A percentile compares a stretch with the other conserved stretches of the same genome.
phyloP scores from a whole-genome alignment of 1,140 invertebrate genomes.

The Brachionus paranguensis region DNA sequence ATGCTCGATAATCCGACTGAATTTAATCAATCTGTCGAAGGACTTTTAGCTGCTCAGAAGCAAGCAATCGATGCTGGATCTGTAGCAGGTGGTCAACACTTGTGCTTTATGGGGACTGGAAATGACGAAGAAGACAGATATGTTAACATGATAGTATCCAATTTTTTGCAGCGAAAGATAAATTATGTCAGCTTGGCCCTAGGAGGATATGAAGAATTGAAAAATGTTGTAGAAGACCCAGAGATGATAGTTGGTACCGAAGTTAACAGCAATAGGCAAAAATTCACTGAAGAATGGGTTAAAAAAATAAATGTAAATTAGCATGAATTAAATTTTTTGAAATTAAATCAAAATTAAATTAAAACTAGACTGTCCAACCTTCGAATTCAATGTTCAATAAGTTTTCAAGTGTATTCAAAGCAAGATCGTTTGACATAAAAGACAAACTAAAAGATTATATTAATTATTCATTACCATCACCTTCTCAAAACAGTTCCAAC shows the following conservation, averaged over 20 bases:
- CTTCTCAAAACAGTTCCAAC: background rate
- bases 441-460: constrained; percentile 89
- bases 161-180: constrained; percentile 87
- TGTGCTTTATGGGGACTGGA: constrained; percentile 90
- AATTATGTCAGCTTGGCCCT: constrained; percentile 83
- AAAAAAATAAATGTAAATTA: constrained; percentile 70
- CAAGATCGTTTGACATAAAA: constrained; percentile 84
- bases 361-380: constrained; percentile 39
- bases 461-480: constrained; percentile 57
- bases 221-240: background rate
- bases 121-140: constrained; percentile 91
- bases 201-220: constrained; percentile 71
- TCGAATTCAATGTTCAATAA: constrained; percentile 51
- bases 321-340: constrained; percentile 64
- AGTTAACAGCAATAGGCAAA: background rate
- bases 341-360: constrained; percentile 42
- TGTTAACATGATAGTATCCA: constrained; percentile 94
- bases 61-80: constrained; percentile 81
- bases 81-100: constrained; percentile 83
- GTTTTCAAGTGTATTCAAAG: constrained; percentile 65
- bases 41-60: constrained; percentile 77
- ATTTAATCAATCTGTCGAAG: constrained; percentile 88
- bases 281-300: constrained; percentile 60
- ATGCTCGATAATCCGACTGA: constrained; percentile 91
- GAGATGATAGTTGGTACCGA: constrained; percentile 40